Conservation (phyloP, 2,113 vertebrate genomes). For the Bos taurus region DNA sequence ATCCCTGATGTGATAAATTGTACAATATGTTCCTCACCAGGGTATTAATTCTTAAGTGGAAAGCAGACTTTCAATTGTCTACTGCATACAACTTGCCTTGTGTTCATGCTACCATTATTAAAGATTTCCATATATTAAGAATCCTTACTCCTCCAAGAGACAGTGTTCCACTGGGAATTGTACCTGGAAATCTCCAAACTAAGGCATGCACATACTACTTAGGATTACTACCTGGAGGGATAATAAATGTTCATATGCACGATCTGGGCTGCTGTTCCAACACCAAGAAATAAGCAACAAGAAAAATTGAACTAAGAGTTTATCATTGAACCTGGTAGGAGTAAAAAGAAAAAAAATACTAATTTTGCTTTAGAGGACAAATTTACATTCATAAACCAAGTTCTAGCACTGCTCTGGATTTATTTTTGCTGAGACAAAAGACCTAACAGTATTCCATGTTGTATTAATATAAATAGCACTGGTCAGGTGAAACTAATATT, state of each 20-base stretch:
- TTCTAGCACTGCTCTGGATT: not conserved
- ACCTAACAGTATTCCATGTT: not conserved
- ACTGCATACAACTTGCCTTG: not conserved
- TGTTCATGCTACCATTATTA: not conserved
- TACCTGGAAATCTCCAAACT: not conserved
- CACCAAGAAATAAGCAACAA: not conserved
- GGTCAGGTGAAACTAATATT: not conserved
- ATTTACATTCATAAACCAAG: not conserved
- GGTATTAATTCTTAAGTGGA: not conserved
- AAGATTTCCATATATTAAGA: not conserved
- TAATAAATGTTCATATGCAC: not conserved
- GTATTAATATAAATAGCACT: not conserved
- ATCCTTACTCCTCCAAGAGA: not conserved
- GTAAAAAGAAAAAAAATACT: not conserved
- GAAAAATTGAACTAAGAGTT: not conserved
- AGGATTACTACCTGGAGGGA: not conserved
- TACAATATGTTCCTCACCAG: not conserved
- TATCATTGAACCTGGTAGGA: not conserved
- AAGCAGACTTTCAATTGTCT: not conserved
- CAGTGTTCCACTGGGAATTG: not conserved
- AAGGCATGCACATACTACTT: not conserved
- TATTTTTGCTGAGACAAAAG: not conserved
- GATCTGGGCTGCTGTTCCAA: not conserved
- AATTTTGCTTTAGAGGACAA: not conserved
- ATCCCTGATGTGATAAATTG: not conserved